Evolutionary conservation across 2,797 vertebrate species (phyloP).

Genomic region (Propithecus perrieri): DNA sequence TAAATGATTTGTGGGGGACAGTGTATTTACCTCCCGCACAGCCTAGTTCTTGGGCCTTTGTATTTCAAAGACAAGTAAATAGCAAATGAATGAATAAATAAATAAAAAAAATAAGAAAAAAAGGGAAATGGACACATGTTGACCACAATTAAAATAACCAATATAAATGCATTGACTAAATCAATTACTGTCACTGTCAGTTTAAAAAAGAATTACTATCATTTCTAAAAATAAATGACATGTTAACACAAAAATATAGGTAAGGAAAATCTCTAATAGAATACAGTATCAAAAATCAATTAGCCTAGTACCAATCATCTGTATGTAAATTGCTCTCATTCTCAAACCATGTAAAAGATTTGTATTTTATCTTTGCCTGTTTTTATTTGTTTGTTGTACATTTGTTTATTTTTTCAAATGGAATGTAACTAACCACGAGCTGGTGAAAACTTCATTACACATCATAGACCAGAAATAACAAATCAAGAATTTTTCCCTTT

Average conservation of each 20-base stretch:
- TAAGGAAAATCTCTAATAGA: background rate
- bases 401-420: background rate
- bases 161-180: background rate
- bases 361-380: background rate
- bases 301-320: background rate
- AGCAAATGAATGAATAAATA: background rate
- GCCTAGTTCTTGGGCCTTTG: background rate
- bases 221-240: background rate
- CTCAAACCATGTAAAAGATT: background rate
- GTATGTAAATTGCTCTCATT: background rate
- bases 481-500: background rate
- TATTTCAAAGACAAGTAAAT: conserved; percentile 33
- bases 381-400: background rate
- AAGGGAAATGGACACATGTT: background rate
- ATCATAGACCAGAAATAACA: background rate
- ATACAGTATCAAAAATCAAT: background rate
- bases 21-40: background rate
- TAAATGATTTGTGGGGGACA: background rate
- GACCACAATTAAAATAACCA: background rate
- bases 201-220: background rate
- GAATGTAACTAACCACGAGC: background rate
- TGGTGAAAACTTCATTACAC: background rate
- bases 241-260: background rate
- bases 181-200: background rate
- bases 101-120: background rate